phyloP scores from a whole-genome alignment of 2,888 invertebrate species.

The Eurytoma adleriae region DNA sequence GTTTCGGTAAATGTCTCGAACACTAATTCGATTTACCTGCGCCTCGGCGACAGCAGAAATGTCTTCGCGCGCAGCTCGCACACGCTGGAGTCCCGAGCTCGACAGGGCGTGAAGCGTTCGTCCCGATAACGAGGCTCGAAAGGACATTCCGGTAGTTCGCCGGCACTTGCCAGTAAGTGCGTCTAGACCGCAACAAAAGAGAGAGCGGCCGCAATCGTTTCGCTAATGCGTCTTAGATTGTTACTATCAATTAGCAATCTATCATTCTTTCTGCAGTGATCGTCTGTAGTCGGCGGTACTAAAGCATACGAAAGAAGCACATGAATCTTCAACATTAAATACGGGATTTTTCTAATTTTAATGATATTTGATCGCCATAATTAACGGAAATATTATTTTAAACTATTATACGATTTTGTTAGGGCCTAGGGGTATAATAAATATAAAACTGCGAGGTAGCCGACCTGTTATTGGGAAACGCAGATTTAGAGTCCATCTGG shows the following conservation, averaged over 20 bases:
- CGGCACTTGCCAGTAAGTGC: no score
- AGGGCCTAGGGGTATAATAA: no score
- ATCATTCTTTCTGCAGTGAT: neutral
- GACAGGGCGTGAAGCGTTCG: conserved; percentile 70
- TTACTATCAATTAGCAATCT: conserved; percentile 38
- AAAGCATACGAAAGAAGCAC: no score
- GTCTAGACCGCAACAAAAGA: neutral
- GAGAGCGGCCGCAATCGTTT: neutral
- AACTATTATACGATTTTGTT: no score
- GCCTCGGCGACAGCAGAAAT: conserved; percentile 52
- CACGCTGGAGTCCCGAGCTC: conserved; percentile 60
- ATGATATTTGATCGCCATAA: no score
- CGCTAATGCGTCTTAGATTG: conserved; percentile 19
- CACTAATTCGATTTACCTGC: conserved; percentile 64
- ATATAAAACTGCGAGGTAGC: no score
- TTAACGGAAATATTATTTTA: no score
- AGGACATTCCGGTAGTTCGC: conserved; percentile 69
- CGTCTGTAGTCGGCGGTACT: no score
- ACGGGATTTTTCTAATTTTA: no score
- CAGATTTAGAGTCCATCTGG: no score
- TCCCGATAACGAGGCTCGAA: conserved; percentile 68
- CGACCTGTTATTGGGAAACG: no score
- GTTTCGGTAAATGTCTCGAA: conserved; percentile 61
- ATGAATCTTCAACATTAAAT: no score
- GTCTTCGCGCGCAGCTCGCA: neutral